phyloP scores from a whole-genome alignment of 2,888 invertebrate genomes.

The Thereva nobilitata region DNA sequence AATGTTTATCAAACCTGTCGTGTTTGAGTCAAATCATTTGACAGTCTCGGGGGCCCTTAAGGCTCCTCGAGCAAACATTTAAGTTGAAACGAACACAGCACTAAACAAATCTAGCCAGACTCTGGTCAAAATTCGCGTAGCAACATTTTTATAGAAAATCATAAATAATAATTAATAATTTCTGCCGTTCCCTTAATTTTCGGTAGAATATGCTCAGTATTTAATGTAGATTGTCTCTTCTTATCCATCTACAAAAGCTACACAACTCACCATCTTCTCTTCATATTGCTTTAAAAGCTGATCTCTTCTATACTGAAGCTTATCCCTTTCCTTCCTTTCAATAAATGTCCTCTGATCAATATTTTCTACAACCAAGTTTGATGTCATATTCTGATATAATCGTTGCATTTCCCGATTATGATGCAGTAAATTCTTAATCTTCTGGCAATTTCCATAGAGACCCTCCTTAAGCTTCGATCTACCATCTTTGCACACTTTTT shows the following conservation, averaged over 20 bases:
- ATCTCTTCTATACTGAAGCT: slow-evolving; percentile 48
- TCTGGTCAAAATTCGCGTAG: too few relatives aligned
- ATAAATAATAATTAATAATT: too few relatives aligned
- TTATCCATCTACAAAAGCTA: background rate
- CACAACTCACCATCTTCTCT: slow-evolving; percentile 47
- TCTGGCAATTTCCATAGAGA: slow-evolving; percentile 48
- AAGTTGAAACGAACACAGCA: too few relatives aligned
- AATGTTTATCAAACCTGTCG: too few relatives aligned
- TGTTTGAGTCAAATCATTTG: too few relatives aligned
- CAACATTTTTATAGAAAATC: too few relatives aligned
- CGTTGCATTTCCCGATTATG: slow-evolving; percentile 54
- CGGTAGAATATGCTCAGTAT: too few relatives aligned
- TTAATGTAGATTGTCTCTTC: too few relatives aligned
- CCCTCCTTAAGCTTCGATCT: slow-evolving; percentile 50
- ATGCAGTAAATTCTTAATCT: slow-evolving; percentile 51
- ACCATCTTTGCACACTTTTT: slow-evolving; percentile 52
- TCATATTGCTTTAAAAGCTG: slow-evolving; percentile 49
- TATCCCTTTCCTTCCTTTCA: slow-evolving; percentile 55
- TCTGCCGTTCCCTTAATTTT: too few relatives aligned
- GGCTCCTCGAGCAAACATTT: too few relatives aligned
- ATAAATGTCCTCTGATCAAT: slow-evolving; percentile 56
- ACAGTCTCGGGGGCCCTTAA: too few relatives aligned
- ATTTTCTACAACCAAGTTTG: slow-evolving; percentile 52
- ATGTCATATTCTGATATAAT: slow-evolving; percentile 54
- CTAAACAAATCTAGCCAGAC: too few relatives aligned